Evolutionary conservation across 2,797 vertebrate genomes (phyloP).

Genomic region (Acomys russatus): DNA sequence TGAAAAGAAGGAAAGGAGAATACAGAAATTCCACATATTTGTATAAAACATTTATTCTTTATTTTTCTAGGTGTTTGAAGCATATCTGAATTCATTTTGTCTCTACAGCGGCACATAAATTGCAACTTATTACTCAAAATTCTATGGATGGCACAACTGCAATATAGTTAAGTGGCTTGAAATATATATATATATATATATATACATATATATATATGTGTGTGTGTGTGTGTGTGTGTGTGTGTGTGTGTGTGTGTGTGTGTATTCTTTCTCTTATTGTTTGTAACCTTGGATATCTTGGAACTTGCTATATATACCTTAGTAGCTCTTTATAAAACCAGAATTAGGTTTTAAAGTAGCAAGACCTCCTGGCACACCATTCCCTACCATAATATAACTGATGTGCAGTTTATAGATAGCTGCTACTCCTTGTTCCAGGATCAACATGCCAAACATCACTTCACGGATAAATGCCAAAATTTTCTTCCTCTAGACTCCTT

Average conservation of each 20-base stretch:
- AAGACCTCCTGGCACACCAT: background rate
- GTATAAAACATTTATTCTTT: background rate
- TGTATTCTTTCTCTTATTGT: background rate
- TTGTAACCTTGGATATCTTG: background rate
- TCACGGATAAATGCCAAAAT: background rate
- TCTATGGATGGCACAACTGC: background rate
- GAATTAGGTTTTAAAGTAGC: background rate
- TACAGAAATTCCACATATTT: too few relatives aligned
- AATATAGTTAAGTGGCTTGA: background rate
- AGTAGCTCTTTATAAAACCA: background rate
- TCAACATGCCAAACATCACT: background rate
- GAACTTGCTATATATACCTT: background rate
- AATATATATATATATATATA: too few relatives aligned
- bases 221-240: too few relatives aligned
- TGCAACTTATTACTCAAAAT: background rate
- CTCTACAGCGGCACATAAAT: background rate
- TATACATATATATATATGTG: too few relatives aligned
- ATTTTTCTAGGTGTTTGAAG: background rate
- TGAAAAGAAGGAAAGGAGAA: too few relatives aligned
- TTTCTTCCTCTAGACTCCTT: background rate
- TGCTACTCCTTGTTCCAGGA: background rate
- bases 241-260: too few relatives aligned
- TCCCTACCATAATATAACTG: background rate
- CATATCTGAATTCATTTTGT: background rate
- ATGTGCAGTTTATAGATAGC: background rate